A percentile compares a stretch with the other conserved stretches of the same genome.
Conservation (phyloP, 2,888 invertebrate genomes). For the Dryobotodes eremita region DNA sequence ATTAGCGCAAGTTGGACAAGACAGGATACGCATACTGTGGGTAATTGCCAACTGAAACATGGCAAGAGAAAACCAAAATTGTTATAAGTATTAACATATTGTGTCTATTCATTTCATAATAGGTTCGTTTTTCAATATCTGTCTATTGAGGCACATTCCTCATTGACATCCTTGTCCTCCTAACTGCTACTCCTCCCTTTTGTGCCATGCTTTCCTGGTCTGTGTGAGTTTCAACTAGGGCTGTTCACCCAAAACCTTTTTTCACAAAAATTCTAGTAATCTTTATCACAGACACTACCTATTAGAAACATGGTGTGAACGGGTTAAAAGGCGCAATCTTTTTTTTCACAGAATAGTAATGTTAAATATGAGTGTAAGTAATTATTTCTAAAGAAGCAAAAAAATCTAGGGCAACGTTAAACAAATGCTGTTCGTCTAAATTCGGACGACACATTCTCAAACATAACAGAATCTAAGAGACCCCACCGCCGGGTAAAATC, state of each 20-base stretch:
- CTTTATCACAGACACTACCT: not conserved
- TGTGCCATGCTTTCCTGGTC: not conserved
- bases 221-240: not conserved
- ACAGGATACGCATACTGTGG: slow-evolving; percentile 55
- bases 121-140: not conserved
- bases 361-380: not conserved
- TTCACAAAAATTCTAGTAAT: not conserved
- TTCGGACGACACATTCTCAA: not conserved
- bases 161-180: not conserved
- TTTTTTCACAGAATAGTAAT: not conserved
- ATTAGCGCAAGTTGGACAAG: slow-evolving; percentile 66
- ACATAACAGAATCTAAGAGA: not conserved
- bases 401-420: not conserved
- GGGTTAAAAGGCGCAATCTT: not conserved
- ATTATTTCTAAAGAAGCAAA: not conserved
- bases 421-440: not conserved
- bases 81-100: not conserved
- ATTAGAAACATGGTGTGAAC: not conserved
- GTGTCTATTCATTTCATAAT: not conserved
- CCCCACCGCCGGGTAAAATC: not conserved
- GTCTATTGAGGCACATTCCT: not conserved
- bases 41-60: slow-evolving; percentile 68
- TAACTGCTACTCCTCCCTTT: not conserved
- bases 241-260: no score
- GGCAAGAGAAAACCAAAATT: not conserved